Percentiles rank a stretch among this genome's conserved stretches.
Evolutionary conservation across 2,888 invertebrate species (phyloP).

Genomic region (Cybosia mesomella): DNA sequence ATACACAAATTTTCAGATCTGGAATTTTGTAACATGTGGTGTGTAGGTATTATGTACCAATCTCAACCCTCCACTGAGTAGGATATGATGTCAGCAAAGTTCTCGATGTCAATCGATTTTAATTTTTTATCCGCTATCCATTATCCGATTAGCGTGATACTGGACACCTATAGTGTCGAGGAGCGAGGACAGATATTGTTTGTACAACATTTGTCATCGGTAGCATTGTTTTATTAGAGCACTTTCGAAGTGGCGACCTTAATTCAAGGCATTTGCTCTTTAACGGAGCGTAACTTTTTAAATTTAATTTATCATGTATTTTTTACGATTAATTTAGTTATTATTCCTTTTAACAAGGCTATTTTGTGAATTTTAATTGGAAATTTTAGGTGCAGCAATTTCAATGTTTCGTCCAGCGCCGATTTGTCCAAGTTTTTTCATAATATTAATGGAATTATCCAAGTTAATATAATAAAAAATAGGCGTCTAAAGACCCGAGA

Average conservation of each 20-base stretch:
- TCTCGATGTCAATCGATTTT: not conserved
- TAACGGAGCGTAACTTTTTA: conserved; percentile 2
- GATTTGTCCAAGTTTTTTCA: not conserved
- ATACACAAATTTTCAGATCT: no score
- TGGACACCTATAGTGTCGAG: conserved; percentile 15
- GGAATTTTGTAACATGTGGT: no score
- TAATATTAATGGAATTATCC: not conserved
- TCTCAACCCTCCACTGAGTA: not conserved
- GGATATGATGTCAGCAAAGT: not conserved
- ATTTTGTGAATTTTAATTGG: not conserved
- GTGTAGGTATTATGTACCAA: no score
- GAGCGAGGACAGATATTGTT: conserved; percentile 8
- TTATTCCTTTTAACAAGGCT: not conserved
- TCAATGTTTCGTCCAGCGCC: not conserved
- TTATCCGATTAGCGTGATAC: conserved; percentile 25
- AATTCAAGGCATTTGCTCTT: not conserved
- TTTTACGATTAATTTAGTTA: not conserved
- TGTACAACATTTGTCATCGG: not conserved
- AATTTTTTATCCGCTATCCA: conserved; percentile 17
- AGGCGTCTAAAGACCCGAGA: no score
- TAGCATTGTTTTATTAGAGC: conserved; percentile 1
- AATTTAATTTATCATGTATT: not conserved
- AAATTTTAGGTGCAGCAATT: no score
- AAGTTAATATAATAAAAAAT: no score
- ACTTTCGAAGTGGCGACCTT: not conserved